Evolutionary conservation across 2,797 vertebrate genomes (phyloP), one percentile per base, ranked within the genome.

Genomic region (Onychomys arenicola): DNA sequence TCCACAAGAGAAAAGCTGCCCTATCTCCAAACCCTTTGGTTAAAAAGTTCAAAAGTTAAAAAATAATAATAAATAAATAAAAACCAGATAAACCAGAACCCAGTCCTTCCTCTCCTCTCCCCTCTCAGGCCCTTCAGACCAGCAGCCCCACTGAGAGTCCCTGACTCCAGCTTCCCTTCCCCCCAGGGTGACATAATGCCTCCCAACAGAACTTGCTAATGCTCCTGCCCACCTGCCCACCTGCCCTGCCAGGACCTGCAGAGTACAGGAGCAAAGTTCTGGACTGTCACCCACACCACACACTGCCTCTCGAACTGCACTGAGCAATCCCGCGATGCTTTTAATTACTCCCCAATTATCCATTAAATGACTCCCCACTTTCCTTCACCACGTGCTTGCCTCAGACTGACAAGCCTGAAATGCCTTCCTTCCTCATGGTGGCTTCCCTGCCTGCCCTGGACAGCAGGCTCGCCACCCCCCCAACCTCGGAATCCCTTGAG

Each of bases 321-420:
- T 43, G 93, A 97, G 96, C 91, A 96, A 95, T 88, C 93, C 84
- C 92, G 87, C 55, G 55, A 96, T 94, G 71, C 46, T 81, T 89
- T 94, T 96, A 96, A 97, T 94, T 91, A 90, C 90, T 88, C 91
- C 94, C 96, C 95, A 95, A 93, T 97, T 97, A 97, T 0, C 86
- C 97, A 97, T 95, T 96, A 97, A 78, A n/a, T 73, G 95, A 93
- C 94, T 96, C 95, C 69, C 94, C 89, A 63, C 97, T 93, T 95
- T 96, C 84, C 69, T 90, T 86, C 81, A 82, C 92, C 46, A 34
- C 49, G 37, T 59, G 90, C 85, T 40, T 21, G 96, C 94, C 96
- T 96, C 89, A n/a, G 93, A 96, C 90, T 78, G 94, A 67, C 91
- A 85, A 82, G 46, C 73, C 85, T 46, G 67, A 88, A 71, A 17